phyloP scores from a whole-genome alignment of 2,888 invertebrate genomes.

The Rhogogaster chlorosoma region DNA sequence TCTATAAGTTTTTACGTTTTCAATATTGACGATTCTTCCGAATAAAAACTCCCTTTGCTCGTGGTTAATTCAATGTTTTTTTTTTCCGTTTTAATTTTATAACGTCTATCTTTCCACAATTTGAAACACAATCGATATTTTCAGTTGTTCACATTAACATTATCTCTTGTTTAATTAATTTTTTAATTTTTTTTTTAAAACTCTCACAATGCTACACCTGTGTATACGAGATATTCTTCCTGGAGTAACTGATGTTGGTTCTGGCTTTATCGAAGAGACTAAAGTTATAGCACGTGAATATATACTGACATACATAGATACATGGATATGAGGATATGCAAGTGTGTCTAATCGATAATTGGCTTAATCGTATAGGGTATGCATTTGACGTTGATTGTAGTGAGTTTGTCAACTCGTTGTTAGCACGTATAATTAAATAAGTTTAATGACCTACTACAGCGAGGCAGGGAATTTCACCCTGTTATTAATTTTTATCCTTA shows the following conservation, averaged over 20 bases:
- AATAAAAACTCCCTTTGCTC: not conserved
- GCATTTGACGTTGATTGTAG: not conserved
- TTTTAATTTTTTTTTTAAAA: not conserved
- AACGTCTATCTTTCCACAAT: not conserved
- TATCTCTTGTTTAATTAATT: not conserved
- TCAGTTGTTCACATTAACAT: not conserved
- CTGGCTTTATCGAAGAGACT: constrained; percentile 7
- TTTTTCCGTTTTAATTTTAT: not conserved
- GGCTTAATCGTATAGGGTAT: not conserved
- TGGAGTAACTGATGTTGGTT: not conserved
- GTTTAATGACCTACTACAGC: not conserved
- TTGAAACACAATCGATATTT: not conserved
- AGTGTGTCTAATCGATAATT: not conserved
- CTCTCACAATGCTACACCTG: not conserved
- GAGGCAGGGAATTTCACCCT: not conserved
- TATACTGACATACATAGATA: not conserved
- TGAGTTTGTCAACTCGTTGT: not conserved
- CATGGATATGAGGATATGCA: not conserved
- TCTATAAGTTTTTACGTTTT: not conserved
- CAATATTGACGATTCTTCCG: not conserved
- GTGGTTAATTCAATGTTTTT: not conserved
- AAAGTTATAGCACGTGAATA: not conserved
- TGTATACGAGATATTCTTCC: not conserved
- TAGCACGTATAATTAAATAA: not conserved
- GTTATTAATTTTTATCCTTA: not conserved